These are phyloP conservation scores for Acleris literana DNA, from an alignment of 2,888 invertebrate genomes.

Conservation along the genomic window DNA sequence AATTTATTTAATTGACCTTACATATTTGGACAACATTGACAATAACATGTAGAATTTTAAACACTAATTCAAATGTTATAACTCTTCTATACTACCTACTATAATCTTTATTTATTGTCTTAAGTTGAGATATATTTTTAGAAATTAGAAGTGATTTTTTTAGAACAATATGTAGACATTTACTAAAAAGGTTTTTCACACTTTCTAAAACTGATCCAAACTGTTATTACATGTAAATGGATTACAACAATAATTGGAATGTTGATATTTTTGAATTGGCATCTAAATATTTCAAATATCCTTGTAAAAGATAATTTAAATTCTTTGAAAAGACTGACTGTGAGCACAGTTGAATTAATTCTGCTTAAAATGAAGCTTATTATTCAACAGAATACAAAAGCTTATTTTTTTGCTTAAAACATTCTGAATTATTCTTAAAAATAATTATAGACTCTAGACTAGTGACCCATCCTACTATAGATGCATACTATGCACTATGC, in stretches of 20 bases:
- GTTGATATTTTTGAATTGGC: conserved; percentile 38
- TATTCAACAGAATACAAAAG: conserved; percentile 2
- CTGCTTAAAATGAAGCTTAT: conserved; percentile 2
- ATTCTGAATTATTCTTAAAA: background rate
- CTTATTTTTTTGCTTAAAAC: background rate
- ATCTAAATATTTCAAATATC: conserved; percentile 1
- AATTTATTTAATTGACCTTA: conserved; percentile 69
- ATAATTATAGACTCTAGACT: too few relatives aligned
- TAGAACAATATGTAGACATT: conserved; percentile 18
- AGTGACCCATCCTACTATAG: background rate
- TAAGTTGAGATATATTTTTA: conserved; percentile 47
- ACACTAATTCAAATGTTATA: conserved; percentile 38
- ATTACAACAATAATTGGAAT: conserved; percentile 44
- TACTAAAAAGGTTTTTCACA: conserved; percentile 6
- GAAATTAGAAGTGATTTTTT: conserved; percentile 44
- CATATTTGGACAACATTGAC: conserved; percentile 60
- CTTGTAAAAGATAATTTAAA: too few relatives aligned
- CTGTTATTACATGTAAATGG: conserved; percentile 11
- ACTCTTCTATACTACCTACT: conserved; percentile 27
- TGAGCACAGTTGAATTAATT: too few relatives aligned
- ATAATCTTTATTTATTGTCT: conserved; percentile 67
- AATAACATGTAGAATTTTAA: conserved; percentile 45
- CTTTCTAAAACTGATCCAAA: conserved; percentile 20
- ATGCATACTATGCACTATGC: background rate
- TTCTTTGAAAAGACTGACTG: too few relatives aligned